These are phyloP conservation scores for Anticlea derivata DNA, from an alignment of 2,888 invertebrate genomes.

Conservation along the genomic window DNA sequence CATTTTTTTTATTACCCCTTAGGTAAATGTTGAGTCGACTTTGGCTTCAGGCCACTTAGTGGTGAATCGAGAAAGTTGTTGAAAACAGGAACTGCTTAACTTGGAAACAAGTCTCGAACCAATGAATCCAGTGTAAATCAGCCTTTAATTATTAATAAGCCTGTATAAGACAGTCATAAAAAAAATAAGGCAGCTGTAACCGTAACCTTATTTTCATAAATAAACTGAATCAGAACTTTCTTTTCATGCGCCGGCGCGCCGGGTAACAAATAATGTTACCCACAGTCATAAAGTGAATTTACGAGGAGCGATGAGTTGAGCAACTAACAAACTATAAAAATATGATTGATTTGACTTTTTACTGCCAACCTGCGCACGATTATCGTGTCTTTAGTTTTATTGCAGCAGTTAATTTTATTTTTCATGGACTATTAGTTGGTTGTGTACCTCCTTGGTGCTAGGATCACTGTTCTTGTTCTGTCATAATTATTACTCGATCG, in stretches of 20 bases:
- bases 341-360: constrained; percentile 13
- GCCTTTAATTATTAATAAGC: neutral
- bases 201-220: too few relatives aligned
- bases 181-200: neutral
- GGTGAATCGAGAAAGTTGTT: too few relatives aligned
- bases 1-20: too few relatives aligned
- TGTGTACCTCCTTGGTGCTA: too few relatives aligned
- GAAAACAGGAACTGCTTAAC: too few relatives aligned
- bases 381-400: constrained; percentile 11
- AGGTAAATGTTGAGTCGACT: too few relatives aligned
- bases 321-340: constrained; percentile 14
- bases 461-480: too few relatives aligned
- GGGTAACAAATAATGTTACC: neutral
- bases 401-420: neutral
- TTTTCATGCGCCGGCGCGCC: neutral
- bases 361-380: constrained; percentile 6
- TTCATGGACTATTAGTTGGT: neutral
- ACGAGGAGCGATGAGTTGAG: constrained; percentile 1
- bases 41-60: too few relatives aligned
- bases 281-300: neutral
- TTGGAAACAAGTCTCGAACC: too few relatives aligned
- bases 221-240: neutral
- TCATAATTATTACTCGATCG: too few relatives aligned
- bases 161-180: neutral
- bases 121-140: too few relatives aligned